phyloP scores from a whole-genome alignment of 2,888 invertebrate species.

The Furcula furcula region DNA sequence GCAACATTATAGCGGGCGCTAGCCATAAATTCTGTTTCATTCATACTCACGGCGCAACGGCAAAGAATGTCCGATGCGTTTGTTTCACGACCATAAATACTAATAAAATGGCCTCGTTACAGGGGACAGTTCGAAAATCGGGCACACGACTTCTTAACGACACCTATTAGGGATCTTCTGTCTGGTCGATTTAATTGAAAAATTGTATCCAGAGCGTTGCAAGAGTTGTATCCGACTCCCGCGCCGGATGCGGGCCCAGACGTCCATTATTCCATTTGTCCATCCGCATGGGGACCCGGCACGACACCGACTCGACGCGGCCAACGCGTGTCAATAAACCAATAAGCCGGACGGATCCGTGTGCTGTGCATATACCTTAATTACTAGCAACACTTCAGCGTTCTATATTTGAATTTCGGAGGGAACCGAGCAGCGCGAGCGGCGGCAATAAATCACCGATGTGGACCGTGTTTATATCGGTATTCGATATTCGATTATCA shows the following conservation, averaged over 20 bases:
- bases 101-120: slow-evolving; percentile 79
- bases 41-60: slow-evolving; percentile 57
- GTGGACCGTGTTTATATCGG: slow-evolving; percentile 1
- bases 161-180: slow-evolving; percentile 81
- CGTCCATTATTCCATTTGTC: slow-evolving; percentile 80
- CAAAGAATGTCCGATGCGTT: slow-evolving; percentile 57
- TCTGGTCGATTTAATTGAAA: slow-evolving; percentile 81
- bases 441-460: slow-evolving; percentile 4
- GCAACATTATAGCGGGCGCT: slow-evolving; percentile 62
- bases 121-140: slow-evolving; percentile 77
- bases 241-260: slow-evolving; percentile 81
- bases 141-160: slow-evolving; percentile 81
- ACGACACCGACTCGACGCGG: slow-evolving; percentile 38
- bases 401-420: slow-evolving; percentile 62
- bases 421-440: slow-evolving; percentile 21
- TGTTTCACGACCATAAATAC: slow-evolving; percentile 77
- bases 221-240: slow-evolving; percentile 77
- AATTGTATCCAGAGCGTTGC: slow-evolving; percentile 79
- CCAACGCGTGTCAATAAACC: slow-evolving; percentile 71
- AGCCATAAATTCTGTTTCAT: slow-evolving; percentile 74
- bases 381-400: slow-evolving; percentile 49
- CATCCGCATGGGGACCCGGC: slow-evolving; percentile 77
- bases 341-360: slow-evolving; percentile 44
- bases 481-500: slow-evolving; percentile 4
- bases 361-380: slow-evolving; percentile 49